Base-by-base conservation (phyloP, 2,888 invertebrate genomes). In the Caenorhabditis parvicauda region DNA sequence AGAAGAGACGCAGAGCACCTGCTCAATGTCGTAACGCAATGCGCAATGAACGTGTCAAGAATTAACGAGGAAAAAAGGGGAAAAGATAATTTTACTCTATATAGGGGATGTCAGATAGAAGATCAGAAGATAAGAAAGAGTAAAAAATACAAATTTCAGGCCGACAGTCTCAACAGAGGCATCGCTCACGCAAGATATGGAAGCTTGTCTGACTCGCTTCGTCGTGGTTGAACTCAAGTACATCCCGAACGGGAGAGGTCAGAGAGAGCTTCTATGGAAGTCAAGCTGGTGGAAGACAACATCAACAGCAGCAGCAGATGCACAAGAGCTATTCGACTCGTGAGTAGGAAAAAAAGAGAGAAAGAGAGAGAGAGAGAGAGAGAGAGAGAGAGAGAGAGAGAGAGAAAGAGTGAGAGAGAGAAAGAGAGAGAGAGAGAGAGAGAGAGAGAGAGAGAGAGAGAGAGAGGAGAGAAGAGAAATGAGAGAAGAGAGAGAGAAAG, bases 311-410 rank as follows among this genome's bases (percentile, higher is more conserved):
- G n/a, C 32, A 35, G 2, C 47, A 47, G 19, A 70, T 80, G 67
- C 79, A 80, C 68, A 79, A 79, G 64, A 77, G 76, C 62, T 70
- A 75, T 43, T 80, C 80, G 14, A 76, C 76, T 12, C 67, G 80
- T 59, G 44, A 59, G 68, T 59, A 19, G 7, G 7, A 6, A 9
- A 17, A 17, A 2, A 17, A 27, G n/a, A 14, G 28, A 12, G 9
- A 50, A 1, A 2, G 27, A 32, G 7, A 27, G n/a, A 17, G 17
- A 2, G 17, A 27, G n/a, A 14, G 28, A 12, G 9, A 50, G 1
- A 2, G 27, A 32, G 7, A 27, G n/a, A 17, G 17, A 2, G 17
- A 27, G n/a, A 14, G 28, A 12, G 9, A 50, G 1, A 2, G 27
- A 32, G 7, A 27, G n/a, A 17, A 17, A 2, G 17, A 27, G n/a